Conservation (phyloP, 2,113 vertebrate genomes). For the Sula dactylatra region DNA sequence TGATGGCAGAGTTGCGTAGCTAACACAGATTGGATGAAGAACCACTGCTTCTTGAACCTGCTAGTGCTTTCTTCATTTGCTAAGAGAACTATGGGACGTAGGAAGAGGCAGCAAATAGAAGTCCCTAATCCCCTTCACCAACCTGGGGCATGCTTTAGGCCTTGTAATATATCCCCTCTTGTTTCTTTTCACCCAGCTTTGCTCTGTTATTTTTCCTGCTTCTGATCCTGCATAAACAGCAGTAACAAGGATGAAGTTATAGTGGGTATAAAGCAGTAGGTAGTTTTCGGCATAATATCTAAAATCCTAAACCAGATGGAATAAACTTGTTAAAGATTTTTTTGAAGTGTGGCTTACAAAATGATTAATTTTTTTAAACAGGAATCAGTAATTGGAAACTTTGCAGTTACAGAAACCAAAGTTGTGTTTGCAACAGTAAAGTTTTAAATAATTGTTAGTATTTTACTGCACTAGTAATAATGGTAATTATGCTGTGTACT, state of each 20-base stretch:
- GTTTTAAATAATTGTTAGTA: not conserved
- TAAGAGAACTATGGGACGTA: not conserved
- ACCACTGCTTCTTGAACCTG: not conserved
- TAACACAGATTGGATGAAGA: not conserved
- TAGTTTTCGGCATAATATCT: not conserved
- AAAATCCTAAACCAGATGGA: not conserved
- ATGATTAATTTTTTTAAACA: not conserved
- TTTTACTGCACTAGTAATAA: not conserved
- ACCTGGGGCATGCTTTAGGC: not conserved
- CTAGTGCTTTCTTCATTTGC: not conserved
- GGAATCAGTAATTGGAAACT: not conserved
- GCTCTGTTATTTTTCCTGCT: not conserved
- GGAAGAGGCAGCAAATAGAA: not conserved
- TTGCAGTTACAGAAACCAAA: not conserved
- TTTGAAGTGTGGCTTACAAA: not conserved
- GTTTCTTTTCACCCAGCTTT: not conserved
- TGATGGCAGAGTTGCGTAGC: not conserved
- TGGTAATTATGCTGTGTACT: rapidly evolving
- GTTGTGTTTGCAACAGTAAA: not conserved
- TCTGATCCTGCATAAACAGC: too few relatives aligned
- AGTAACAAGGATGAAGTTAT: too few relatives aligned
- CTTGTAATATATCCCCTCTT: not conserved
- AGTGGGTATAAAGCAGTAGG: not conserved
- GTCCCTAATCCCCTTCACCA: not conserved
- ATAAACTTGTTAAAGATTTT: not conserved